Conservation (phyloP, 1,140 invertebrate genomes). For the Acyrthosiphon pisum region DNA sequence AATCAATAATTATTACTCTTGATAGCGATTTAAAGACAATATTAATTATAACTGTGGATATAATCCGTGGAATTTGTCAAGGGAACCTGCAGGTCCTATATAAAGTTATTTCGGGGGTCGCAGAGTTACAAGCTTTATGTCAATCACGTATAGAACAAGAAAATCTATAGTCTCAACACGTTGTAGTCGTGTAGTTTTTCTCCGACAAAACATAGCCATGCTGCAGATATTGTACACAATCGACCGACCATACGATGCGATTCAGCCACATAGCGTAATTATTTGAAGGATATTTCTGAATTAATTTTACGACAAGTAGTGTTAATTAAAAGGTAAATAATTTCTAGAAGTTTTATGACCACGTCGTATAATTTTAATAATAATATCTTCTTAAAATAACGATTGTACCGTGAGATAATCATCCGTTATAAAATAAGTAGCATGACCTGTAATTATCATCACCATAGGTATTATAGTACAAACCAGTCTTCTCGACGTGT, state of each 20-base stretch:
- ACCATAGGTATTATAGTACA: background rate
- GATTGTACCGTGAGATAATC: constrained; percentile 20
- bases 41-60: too few species aligned
- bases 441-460: constrained; percentile 35
- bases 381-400: background rate
- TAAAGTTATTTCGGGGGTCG: background rate
- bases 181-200: background rate
- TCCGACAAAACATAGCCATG: background rate
- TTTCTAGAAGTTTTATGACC: background rate
- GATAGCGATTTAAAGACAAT: background rate
- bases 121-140: background rate
- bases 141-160: background rate
- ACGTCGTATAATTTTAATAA: background rate
- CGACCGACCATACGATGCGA: background rate
- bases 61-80: background rate
- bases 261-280: background rate
- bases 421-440: constrained; percentile 34
- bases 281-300: background rate
- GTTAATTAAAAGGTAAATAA: constrained; percentile 23
- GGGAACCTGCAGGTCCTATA: background rate
- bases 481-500: constrained; percentile 34
- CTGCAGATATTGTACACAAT: background rate
- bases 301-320: background rate
- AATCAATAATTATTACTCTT: background rate
- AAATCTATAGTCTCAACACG: background rate